Percentiles rank a stretch among this genome's conserved stretches.
Conservation (phyloP, 2,888 invertebrate species). For the Bursaphelenchus okinawaensis region DNA sequence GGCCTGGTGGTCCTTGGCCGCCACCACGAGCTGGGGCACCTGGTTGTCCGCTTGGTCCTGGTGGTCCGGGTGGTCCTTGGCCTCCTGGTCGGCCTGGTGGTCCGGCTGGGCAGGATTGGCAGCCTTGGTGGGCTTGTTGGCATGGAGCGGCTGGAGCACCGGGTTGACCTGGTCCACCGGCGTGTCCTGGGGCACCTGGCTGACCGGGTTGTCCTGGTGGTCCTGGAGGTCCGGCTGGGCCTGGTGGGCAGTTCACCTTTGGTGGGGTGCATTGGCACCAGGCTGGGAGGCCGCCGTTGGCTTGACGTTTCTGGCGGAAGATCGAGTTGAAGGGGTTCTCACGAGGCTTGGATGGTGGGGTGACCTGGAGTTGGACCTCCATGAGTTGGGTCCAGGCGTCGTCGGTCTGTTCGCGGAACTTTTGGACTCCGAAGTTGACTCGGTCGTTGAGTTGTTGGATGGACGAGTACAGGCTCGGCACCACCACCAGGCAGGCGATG, state of each 20-base stretch:
- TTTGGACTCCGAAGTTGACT: constrained; percentile 38
- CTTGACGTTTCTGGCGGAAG: constrained; percentile 44
- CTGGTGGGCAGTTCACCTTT: constrained; percentile 32
- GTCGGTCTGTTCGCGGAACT: constrained; percentile 48
- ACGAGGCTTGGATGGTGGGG: constrained; percentile 29
- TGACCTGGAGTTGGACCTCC: constrained; percentile 39
- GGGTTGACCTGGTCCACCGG: constrained; percentile 21
- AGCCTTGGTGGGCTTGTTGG: constrained; percentile 41
- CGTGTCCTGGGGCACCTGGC: constrained; percentile 19
- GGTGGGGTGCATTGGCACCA: constrained; percentile 48
- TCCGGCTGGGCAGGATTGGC: constrained; percentile 52
- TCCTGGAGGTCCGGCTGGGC: constrained; percentile 22
- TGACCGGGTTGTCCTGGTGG: constrained; percentile 21
- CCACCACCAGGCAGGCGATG: constrained; percentile 43
- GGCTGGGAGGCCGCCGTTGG: constrained; percentile 44
- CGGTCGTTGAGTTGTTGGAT: constrained; percentile 43
- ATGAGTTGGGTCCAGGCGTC: constrained; percentile 48
- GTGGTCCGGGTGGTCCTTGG: constrained; percentile 43
- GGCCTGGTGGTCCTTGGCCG: constrained; percentile 29
- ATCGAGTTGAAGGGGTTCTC: constrained; percentile 39
- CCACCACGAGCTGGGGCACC: constrained; percentile 49
- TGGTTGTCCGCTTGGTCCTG: constrained; percentile 18
- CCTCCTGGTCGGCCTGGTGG: not conserved
- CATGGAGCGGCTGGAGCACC: constrained; percentile 19
- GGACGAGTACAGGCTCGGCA: constrained; percentile 45